These are phyloP conservation scores for Parascotia fuliginaria DNA, from an alignment of 2,888 invertebrate species.

Conservation along the genomic window DNA sequence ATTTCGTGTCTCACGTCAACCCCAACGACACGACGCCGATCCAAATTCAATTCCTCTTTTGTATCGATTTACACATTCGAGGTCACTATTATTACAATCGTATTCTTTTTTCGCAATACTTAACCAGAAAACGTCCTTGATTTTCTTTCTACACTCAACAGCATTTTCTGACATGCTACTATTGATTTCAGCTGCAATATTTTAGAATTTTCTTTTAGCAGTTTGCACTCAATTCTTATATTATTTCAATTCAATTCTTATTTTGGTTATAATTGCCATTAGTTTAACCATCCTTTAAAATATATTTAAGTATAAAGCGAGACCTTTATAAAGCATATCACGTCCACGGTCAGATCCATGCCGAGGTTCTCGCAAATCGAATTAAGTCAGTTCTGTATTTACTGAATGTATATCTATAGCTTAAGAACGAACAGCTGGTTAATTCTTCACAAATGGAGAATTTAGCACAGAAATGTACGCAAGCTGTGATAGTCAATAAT, in stretches of 20 bases:
- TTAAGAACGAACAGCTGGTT: not conserved
- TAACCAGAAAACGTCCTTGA: constrained; percentile 19
- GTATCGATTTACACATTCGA: constrained; percentile 23
- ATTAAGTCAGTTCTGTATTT: constrained; percentile 52
- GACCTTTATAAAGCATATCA: constrained; percentile 42
- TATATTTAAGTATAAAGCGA: constrained; percentile 37
- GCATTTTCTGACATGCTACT: too few relatives aligned
- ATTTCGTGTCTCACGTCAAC: constrained; percentile 32
- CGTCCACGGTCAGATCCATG: constrained; percentile 53
- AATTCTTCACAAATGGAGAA: too few relatives aligned
- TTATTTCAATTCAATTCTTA: too few relatives aligned
- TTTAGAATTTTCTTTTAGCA: too few relatives aligned
- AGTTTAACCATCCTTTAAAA: constrained; percentile 15
- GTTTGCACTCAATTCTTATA: too few relatives aligned
- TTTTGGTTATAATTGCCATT: not conserved
- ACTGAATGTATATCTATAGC: constrained; percentile 39
- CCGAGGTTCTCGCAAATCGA: constrained; percentile 60
- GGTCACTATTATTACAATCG: constrained; percentile 14
- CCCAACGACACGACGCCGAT: constrained; percentile 44
- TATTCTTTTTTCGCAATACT: constrained; percentile 6
- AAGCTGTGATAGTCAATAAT: too few relatives aligned
- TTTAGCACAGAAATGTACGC: too few relatives aligned
- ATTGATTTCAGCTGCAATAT: too few relatives aligned
- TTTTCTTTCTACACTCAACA: constrained; percentile 2
- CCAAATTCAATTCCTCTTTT: constrained; percentile 40